phyloP scores from a whole-genome alignment of 2,797 vertebrate species.

The Tarsius wallacei region DNA sequence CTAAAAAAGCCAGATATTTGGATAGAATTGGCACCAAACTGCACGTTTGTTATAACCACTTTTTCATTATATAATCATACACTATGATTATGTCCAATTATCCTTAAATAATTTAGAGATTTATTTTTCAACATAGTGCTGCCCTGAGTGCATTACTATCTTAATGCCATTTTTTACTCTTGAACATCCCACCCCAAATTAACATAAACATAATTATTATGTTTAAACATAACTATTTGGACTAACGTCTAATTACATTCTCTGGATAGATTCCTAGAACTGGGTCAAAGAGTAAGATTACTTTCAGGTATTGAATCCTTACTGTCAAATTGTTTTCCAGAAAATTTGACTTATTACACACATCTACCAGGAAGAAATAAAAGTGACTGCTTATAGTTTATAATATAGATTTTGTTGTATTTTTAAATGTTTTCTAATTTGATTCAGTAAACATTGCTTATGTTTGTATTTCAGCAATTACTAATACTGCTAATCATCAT shows the following conservation, averaged over 20 bases:
- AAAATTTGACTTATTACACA: background rate
- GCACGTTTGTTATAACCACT: background rate
- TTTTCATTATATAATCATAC: conserved; percentile 5
- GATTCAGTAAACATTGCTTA: background rate
- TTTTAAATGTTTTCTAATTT: conserved; percentile 28
- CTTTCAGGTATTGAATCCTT: background rate
- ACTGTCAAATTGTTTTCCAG: background rate
- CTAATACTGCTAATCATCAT: background rate
- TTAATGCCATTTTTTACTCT: conserved; percentile 44
- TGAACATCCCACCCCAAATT: background rate
- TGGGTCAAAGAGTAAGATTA: background rate
- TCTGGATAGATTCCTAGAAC: conserved; percentile 27
- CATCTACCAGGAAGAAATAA: background rate
- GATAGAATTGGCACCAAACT: background rate
- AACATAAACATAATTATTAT: background rate
- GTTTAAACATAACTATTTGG: conserved; percentile 53
- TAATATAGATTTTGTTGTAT: background rate
- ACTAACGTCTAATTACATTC: conserved; percentile 6
- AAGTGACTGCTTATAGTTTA: background rate
- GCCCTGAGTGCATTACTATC: background rate
- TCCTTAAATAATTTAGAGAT: background rate
- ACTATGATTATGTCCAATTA: background rate
- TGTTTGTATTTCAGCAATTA: conserved; percentile 26
- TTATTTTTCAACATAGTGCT: background rate
- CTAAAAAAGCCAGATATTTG: conserved; percentile 22